Conservation (phyloP, 2,113 vertebrate species). For the Plectropomus leopardus region DNA sequence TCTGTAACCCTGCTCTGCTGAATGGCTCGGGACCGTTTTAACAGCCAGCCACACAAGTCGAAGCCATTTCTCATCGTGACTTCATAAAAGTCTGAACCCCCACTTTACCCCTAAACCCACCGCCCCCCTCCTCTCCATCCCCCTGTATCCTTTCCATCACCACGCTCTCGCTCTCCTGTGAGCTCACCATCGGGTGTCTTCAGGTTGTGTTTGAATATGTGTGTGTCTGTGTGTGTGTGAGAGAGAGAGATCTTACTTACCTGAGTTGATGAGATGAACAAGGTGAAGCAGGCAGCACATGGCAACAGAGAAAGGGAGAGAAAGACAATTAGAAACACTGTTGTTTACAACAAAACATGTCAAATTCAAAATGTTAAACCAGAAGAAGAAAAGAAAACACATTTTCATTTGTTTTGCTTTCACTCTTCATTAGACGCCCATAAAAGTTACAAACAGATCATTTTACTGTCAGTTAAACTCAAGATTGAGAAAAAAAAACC, state of each 20-base stretch:
- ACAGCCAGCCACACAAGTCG: conserved; percentile 78
- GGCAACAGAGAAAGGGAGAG: conserved; percentile 13
- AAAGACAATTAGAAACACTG: neutral
- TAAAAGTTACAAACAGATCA: neutral
- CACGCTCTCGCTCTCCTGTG: conserved; percentile 6
- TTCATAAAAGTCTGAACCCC: conserved; percentile 74
- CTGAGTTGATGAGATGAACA: conserved; percentile 42
- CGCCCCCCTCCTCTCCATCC: neutral
- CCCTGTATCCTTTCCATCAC: conserved; percentile 4
- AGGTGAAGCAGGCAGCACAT: conserved; percentile 5
- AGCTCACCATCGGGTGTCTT: conserved; percentile 28
- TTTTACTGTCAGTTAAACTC: neutral
- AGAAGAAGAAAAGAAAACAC: neutral
- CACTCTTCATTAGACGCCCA: neutral
- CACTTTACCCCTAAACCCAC: conserved; percentile 26
- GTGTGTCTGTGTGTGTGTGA: neutral
- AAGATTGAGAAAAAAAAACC: too few relatives aligned
- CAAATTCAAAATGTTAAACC: neutral
- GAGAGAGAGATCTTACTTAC: conserved; percentile 54
- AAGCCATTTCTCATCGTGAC: conserved; percentile 76
- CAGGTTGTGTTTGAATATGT: conserved; percentile 10
- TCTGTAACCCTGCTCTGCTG: conserved; percentile 65
- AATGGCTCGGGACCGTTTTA: conserved; percentile 68
- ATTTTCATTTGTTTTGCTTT: neutral
- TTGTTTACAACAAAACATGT: neutral